Conservation (phyloP, 2,797 vertebrate species). For the Myripristis jacobus region DNA sequence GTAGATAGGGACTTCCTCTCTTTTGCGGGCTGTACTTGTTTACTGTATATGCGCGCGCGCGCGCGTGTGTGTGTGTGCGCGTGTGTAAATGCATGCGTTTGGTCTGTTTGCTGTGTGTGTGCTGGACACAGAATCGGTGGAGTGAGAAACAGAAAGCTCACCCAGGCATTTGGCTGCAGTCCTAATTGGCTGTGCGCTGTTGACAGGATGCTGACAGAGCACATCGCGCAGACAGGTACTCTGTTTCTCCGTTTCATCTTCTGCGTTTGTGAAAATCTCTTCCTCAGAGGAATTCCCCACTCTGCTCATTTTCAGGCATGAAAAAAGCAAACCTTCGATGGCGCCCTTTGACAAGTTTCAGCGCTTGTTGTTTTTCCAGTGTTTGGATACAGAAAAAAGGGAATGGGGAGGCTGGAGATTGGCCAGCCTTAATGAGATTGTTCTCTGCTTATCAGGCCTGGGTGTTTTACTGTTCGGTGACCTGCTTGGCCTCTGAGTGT, state of each 20-base stretch:
- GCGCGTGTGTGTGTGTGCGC: constrained; percentile 11
- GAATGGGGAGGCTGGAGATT: constrained; percentile 44
- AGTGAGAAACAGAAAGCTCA: constrained; percentile 67
- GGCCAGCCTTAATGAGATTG: constrained; percentile 63
- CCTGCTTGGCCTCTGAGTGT: constrained; percentile 28
- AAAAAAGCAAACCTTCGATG: constrained; percentile 42
- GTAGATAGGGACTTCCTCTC: constrained; percentile 3
- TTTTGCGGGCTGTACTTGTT: constrained; percentile 13
- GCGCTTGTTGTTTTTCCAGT: constrained; percentile 47
- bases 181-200: constrained; percentile 76
- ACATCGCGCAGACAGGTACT: constrained; percentile 67
- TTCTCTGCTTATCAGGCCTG: constrained; percentile 33
- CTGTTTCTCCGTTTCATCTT: constrained; percentile 61
- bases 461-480: constrained; percentile 43
- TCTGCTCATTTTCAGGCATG: constrained; percentile 44
- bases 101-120: constrained; percentile 23
- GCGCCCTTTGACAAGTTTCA: constrained; percentile 53
- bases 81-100: background rate
- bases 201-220: constrained; percentile 79
- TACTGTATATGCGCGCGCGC: background rate
- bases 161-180: constrained; percentile 71
- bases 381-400: constrained; percentile 39
- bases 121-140: constrained; percentile 54
- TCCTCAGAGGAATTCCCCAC: constrained; percentile 67
- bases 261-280: constrained; percentile 57